Evolutionary conservation across 1,140 invertebrate genomes (phyloP).

Genomic region (Lamellibrachia luymesi): DNA sequence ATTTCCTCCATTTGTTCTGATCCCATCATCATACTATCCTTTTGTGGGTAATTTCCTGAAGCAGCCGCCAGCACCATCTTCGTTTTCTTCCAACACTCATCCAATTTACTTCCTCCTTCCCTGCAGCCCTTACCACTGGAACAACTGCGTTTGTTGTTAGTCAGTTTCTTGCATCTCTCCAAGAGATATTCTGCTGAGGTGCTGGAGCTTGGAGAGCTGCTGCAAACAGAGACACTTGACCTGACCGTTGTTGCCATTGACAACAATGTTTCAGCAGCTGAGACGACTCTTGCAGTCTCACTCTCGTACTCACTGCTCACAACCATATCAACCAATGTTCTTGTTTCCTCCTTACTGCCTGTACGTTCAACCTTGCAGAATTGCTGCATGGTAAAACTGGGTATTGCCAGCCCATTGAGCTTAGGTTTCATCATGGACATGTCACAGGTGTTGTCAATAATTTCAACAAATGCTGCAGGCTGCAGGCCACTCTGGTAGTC

Average conservation of each 20-base stretch:
- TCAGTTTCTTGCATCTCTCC: background rate
- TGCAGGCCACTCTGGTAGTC: background rate
- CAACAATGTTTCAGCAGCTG: background rate
- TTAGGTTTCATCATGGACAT: background rate
- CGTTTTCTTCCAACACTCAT: background rate
- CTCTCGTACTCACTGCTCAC: background rate
- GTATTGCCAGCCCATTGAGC: background rate
- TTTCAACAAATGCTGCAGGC: background rate
- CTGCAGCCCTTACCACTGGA: background rate
- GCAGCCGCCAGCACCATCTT: background rate
- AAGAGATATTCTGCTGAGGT: background rate
- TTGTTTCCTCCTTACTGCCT: background rate
- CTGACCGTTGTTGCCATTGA: background rate
- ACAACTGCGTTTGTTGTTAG: background rate
- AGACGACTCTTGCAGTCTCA: background rate
- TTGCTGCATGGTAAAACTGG: background rate
- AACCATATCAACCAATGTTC: background rate
- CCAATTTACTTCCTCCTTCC: background rate
- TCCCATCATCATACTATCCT: background rate
- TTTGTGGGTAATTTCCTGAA: background rate
- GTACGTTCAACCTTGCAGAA: background rate
- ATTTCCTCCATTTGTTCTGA: background rate
- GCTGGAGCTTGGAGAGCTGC: background rate
- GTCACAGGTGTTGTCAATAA: background rate
- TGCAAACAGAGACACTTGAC: background rate